Evolutionary conservation across 2,888 invertebrate genomes (phyloP), one percentile per base, ranked within the genome.

Genomic region (Eupithecia subfuscata): DNA sequence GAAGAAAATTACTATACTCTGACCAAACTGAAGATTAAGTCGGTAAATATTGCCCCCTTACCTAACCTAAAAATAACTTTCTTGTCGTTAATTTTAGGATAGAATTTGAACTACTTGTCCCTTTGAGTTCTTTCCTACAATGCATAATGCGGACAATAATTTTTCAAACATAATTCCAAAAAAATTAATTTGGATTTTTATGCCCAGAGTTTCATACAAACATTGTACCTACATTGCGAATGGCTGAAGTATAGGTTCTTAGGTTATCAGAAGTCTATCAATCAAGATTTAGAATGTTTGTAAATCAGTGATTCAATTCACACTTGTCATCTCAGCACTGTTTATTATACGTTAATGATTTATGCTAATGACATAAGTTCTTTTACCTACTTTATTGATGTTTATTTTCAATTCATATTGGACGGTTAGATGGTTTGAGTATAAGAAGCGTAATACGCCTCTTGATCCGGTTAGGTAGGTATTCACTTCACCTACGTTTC

Each of bases 401-500:
- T 56, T 56, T 12, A 56, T 56, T 5, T 22, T 56, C 30, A 30
- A 30, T 30, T 30, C 52, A 5, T 56, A 56, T 56, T 56, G 60
- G 25, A 25, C 12, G 2, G 25, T 60, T 60, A 25, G 60, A 60
- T 25, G 9, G 30, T 34, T 34, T 18, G 16, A 16, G 8, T 34
- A 34, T 30, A 64, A 18, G 22, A 34, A 74, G 30, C 65, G 37
- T 37, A 37, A 25, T 12, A 12, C 12, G 4, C 2, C 12, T 60
- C 6, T 67, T 67, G 30, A 22, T 45, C 18, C 9, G 14, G 69
- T 12, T 48, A 60, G 25, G 18, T 30, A 16, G 22, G 3, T 30
- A 30, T n/a, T n/a, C n/a, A n/a, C n/a, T n/a, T n/a, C 30, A 81
- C 80, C 0, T 34, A 18, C 18, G 71, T 71, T 67, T 81, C 81